These are phyloP conservation scores for Hypercompe scribonia DNA, from an alignment of 2,888 invertebrate genomes.

Conservation along the genomic window DNA sequence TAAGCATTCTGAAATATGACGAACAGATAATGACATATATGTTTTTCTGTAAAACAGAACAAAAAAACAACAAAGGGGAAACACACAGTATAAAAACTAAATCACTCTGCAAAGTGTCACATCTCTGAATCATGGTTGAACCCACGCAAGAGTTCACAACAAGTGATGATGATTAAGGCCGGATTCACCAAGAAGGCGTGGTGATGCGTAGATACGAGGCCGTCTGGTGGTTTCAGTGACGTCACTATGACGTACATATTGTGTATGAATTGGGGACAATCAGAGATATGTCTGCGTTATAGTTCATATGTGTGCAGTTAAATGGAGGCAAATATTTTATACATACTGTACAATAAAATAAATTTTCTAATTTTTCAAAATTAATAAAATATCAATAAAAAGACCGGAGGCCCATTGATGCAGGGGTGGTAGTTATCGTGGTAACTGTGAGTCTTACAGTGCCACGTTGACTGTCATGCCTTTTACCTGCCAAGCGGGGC, in stretches of 20 bases:
- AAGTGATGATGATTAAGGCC: constrained; percentile 11
- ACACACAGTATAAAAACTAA: background rate
- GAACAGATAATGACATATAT: background rate
- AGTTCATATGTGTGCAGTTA: constrained; percentile 1
- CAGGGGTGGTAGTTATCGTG: too few species aligned
- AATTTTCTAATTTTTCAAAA: too few species aligned
- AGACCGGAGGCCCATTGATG: too few species aligned
- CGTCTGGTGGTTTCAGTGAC: constrained; percentile 23
- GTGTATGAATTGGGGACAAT: constrained; percentile 18
- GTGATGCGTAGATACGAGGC: constrained; percentile 9
- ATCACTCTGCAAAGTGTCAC: background rate
- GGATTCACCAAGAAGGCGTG: constrained; percentile 15
- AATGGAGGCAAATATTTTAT: background rate
- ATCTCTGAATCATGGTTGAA: constrained; percentile 9
- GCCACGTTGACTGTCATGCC: too few species aligned
- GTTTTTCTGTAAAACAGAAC: constrained; percentile 8
- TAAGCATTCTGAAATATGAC: background rate
- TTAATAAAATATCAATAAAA: too few species aligned
- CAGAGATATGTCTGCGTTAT: constrained; percentile 10
- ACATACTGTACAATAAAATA: too few species aligned
- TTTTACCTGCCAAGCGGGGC: too few species aligned
- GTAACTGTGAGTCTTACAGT: too few species aligned
- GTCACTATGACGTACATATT: constrained; percentile 15
- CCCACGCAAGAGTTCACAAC: constrained; percentile 7
- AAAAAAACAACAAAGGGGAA: constrained; percentile 6